phyloP scores from a whole-genome alignment of 2,888 invertebrate genomes.

The Brachyopa scutellaris region DNA sequence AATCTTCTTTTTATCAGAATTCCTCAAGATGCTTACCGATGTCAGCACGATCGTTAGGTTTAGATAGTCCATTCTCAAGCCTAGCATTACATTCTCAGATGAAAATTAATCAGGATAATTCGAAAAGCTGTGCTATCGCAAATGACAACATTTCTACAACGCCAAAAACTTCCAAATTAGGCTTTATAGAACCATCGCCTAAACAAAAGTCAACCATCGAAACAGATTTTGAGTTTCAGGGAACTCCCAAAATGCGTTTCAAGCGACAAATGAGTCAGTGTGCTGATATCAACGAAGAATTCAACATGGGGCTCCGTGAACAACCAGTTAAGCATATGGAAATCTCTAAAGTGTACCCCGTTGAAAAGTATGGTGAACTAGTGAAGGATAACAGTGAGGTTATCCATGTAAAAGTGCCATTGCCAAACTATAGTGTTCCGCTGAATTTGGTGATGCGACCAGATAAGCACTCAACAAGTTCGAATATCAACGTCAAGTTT shows the following conservation, averaged over 20 bases:
- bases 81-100: too few relatives aligned
- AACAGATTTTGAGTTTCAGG: constrained; percentile 8
- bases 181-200: constrained; percentile 16
- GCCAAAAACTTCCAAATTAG: background rate
- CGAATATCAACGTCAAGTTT: background rate
- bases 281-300: constrained; percentile 27
- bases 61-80: background rate
- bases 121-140: background rate
- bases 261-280: constrained; percentile 42
- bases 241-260: constrained; percentile 25
- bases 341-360: background rate
- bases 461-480: background rate
- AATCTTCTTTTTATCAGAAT: background rate
- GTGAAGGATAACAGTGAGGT: background rate
- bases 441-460: constrained; percentile 18
- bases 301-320: constrained; percentile 5
- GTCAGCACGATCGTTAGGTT: background rate
- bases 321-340: background rate
- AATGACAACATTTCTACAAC: background rate
- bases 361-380: background rate
- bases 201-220: background rate
- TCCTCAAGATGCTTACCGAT: background rate
- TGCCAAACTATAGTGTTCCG: background rate
- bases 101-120: background rate
- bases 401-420: background rate